Percentiles rank a stretch among this genome's conserved stretches.
Evolutionary conservation across 2,888 invertebrate genomes (phyloP).

Genomic region (Ormia ochracea): DNA sequence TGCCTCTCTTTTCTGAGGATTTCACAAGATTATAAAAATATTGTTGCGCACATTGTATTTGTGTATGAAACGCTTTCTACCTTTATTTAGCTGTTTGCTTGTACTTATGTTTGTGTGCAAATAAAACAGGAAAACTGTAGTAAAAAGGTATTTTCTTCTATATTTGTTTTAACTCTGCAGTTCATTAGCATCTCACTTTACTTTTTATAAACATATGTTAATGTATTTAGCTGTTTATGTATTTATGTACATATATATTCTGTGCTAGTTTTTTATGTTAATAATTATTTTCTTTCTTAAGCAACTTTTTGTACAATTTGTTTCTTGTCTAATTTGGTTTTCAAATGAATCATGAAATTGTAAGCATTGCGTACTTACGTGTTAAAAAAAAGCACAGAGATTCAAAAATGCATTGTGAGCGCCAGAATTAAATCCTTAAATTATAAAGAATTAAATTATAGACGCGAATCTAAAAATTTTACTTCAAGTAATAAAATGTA

Average conservation of each 20-base stretch:
- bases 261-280: constrained; percentile 59
- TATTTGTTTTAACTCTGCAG: constrained; percentile 44
- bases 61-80: not conserved
- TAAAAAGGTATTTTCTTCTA: constrained; percentile 47
- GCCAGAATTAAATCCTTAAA: too few relatives aligned
- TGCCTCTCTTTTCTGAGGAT: not conserved
- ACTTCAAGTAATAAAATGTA: too few relatives aligned
- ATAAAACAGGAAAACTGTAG: constrained; percentile 43
- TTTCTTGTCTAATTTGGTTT: constrained; percentile 40
- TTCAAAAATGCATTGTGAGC: not conserved
- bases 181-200: constrained; percentile 56
- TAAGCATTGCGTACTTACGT: constrained; percentile 15
- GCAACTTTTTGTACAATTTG: constrained; percentile 10
- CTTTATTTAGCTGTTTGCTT: not conserved
- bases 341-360: constrained; percentile 52
- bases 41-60: not conserved
- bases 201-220: constrained; percentile 18
- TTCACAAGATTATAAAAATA: not conserved
- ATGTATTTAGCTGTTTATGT: constrained; percentile 17
- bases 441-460: too few relatives aligned
- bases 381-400: not conserved
- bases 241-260: not conserved
- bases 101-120: constrained; percentile 15
- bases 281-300: constrained; percentile 33
- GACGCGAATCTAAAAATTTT: too few relatives aligned